These are phyloP conservation scores for Bombyx mandarina DNA, from an alignment of 1,140 invertebrate species.

Conservation along the genomic window DNA sequence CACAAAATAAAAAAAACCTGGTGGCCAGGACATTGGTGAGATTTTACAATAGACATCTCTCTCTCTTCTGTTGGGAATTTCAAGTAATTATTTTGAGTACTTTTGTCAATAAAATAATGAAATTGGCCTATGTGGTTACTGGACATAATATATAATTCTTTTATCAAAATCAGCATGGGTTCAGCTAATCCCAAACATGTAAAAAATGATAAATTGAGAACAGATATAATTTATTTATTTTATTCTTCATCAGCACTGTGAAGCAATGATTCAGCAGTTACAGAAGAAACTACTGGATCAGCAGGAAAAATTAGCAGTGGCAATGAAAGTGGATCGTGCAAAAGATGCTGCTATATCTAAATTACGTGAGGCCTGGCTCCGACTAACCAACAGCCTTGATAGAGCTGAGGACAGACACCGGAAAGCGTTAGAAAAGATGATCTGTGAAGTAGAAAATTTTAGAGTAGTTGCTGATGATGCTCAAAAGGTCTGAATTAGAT, in stretches of 20 bases:
- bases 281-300: constrained; percentile 81
- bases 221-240: too few species aligned
- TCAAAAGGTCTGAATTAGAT: constrained; percentile 37
- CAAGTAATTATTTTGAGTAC: too few species aligned
- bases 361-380: constrained; percentile 71
- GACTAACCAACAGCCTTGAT: constrained; percentile 43
- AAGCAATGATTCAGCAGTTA: constrained; percentile 80
- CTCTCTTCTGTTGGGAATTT: too few species aligned
- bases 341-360: constrained; percentile 80
- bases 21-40: too few species aligned
- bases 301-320: constrained; percentile 84
- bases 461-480: constrained; percentile 50
- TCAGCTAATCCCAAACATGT: too few species aligned
- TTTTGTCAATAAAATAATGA: too few species aligned
- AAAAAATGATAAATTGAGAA: too few species aligned
- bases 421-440: constrained; percentile 48
- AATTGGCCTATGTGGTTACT: too few species aligned
- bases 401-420: constrained; percentile 49
- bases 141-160: too few species aligned
- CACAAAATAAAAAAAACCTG: too few species aligned
- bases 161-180: too few species aligned
- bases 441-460: constrained; percentile 54
- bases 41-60: too few species aligned
- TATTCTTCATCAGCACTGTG: constrained; percentile 75
- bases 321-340: constrained; percentile 79